A percentile compares a stretch with the other conserved stretches of the same genome.
phyloP scores from a whole-genome alignment of 37 sponge, comb jelly and placozoan species.

The Halisarca cf. caerulea region DNA sequence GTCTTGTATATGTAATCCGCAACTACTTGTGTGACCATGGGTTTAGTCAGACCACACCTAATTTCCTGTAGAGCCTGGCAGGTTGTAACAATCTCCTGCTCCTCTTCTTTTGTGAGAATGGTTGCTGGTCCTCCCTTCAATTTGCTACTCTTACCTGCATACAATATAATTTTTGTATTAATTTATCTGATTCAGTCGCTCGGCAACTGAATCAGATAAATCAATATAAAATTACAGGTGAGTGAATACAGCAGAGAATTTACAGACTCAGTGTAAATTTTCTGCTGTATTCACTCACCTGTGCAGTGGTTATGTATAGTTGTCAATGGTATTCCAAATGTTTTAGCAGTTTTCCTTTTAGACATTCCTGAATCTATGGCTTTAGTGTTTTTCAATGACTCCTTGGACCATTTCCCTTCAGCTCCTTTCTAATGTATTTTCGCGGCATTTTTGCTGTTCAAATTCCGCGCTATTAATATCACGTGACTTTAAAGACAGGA shows the following conservation, averaged over 20 bases:
- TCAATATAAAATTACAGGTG: too few relatives aligned
- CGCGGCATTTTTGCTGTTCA: constrained; percentile 19
- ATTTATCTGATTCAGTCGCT: too few relatives aligned
- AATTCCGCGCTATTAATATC: constrained; percentile 11
- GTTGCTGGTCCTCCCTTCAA: constrained; percentile 35
- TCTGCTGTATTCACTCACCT: background rate
- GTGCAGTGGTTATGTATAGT: background rate
- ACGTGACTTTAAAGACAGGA: constrained; percentile 12
- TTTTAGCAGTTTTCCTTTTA: background rate
- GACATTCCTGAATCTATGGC: background rate
- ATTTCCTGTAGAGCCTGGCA: constrained; percentile 52
- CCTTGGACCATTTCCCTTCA: background rate
- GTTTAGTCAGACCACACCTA: constrained; percentile 51
- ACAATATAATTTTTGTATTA: too few relatives aligned
- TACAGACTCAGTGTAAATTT: background rate
- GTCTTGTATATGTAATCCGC: constrained; percentile 28
- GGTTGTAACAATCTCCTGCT: constrained; percentile 46
- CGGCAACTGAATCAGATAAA: too few relatives aligned
- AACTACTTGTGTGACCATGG: constrained; percentile 43
- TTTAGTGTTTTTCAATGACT: background rate
- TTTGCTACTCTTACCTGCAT: background rate
- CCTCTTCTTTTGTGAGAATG: constrained; percentile 36
- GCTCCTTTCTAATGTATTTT: background rate
- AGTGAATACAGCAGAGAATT: background rate
- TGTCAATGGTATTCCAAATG: background rate